A percentile compares a stretch with the other conserved stretches of the same genome.
Evolutionary conservation across 2,113 vertebrate species (phyloP).

Genomic region (Trachemys scripta): DNA sequence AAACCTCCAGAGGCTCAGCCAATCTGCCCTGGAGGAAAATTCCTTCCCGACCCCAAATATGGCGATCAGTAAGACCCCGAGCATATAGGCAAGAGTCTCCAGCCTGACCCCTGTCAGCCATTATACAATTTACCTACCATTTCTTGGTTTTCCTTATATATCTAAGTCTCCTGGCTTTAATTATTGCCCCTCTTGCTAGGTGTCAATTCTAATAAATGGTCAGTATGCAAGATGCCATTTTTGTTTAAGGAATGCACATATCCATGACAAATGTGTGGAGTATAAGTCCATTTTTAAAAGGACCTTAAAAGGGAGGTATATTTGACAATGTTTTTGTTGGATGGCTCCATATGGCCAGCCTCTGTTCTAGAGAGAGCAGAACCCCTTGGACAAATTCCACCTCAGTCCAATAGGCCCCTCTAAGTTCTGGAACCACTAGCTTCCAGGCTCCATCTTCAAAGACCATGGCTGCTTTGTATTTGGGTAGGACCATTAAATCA

Average conservation of each 20-base stretch:
- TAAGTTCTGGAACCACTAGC: neutral
- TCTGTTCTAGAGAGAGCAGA: neutral
- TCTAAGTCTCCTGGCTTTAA: neutral
- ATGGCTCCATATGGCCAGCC: neutral
- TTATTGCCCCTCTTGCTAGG: neutral
- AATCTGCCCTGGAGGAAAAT: too few species aligned
- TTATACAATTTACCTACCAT: too few species aligned
- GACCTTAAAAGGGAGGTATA: neutral
- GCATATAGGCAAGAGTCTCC: too few species aligned
- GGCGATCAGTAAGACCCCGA: too few species aligned
- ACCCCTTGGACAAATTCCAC: neutral
- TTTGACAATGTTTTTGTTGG: neutral
- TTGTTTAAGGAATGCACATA: neutral
- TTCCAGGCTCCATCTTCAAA: neutral
- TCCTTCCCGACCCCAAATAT: too few species aligned
- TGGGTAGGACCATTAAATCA: neutral
- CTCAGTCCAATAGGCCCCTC: neutral
- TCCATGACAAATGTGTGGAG: neutral
- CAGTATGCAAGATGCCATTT: neutral
- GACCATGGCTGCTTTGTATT: neutral
- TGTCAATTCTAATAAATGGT: neutral
- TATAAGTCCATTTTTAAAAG: neutral
- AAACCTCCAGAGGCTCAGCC: too few species aligned
- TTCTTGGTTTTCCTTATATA: too few species aligned
- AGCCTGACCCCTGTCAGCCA: too few species aligned